A percentile compares a stretch with the other conserved stretches of the same genome.
Evolutionary conservation across 2,113 vertebrate species (phyloP).

Genomic region (Heterotilapia buettikoferi): DNA sequence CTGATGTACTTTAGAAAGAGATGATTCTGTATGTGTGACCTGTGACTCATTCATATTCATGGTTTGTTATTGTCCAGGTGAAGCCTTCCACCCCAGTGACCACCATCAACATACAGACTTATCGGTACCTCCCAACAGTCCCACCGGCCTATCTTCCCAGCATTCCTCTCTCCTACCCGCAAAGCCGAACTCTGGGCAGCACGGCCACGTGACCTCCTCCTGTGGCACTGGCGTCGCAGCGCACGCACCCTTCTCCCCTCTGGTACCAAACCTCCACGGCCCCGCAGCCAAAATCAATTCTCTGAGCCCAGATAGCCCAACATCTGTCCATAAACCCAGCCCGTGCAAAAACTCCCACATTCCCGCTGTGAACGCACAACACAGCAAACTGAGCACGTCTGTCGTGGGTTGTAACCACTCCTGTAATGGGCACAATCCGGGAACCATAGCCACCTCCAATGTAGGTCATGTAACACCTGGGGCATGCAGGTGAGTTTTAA

Average conservation of each 20-base stretch:
- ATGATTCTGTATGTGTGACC: background rate
- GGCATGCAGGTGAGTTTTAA: slow-evolving; percentile 82
- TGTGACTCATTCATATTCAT: background rate
- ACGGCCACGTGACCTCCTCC: slow-evolving; percentile 74
- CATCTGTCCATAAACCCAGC: slow-evolving; percentile 76
- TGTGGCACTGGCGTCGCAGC: slow-evolving; percentile 55
- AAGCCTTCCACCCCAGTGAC: slow-evolving; percentile 88
- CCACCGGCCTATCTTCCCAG: slow-evolving; percentile 88
- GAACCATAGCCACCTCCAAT: slow-evolving; percentile 73
- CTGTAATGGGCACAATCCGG: slow-evolving; percentile 89
- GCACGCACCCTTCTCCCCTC: slow-evolving; percentile 76
- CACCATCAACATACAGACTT: slow-evolving; percentile 92
- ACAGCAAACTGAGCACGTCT: slow-evolving; percentile 83
- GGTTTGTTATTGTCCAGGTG: slow-evolving; percentile 57
- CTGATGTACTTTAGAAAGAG: background rate
- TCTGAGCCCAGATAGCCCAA: slow-evolving; percentile 75
- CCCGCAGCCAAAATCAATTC: slow-evolving; percentile 67
- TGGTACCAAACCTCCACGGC: slow-evolving; percentile 72
- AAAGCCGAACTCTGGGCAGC: slow-evolving; percentile 78
- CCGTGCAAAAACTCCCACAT: slow-evolving; percentile 88
- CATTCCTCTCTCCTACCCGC: slow-evolving; percentile 80
- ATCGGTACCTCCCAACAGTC: slow-evolving; percentile 96
- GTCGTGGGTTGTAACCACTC: slow-evolving; percentile 86
- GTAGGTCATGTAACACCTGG: slow-evolving; percentile 77
- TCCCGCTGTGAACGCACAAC: slow-evolving; percentile 81